Evolutionary conservation across 1,140 invertebrate species (phyloP).

Genomic region (Drosophila bocki): DNA sequence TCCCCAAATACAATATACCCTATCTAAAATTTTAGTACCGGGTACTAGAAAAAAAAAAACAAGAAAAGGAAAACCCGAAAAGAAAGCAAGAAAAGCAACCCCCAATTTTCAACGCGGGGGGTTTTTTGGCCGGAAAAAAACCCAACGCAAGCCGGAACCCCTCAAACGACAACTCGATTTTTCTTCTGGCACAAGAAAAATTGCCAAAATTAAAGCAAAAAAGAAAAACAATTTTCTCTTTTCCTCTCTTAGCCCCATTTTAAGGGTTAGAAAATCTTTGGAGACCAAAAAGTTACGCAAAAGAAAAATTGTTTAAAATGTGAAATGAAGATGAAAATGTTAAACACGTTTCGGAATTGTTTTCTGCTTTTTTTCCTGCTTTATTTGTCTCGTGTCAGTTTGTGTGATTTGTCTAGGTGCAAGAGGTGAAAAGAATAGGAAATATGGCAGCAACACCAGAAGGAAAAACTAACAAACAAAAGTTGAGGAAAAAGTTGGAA

Average conservation of each 20-base stretch:
- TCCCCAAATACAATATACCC: constrained; percentile 4
- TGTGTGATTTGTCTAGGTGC: constrained; percentile 70
- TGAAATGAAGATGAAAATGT: constrained; percentile 70
- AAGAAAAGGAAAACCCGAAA: constrained; percentile 39
- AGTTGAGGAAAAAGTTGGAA: constrained; percentile 31
- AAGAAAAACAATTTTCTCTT: constrained; percentile 80
- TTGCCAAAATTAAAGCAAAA: constrained; percentile 82
- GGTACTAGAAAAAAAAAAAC: constrained; percentile 7
- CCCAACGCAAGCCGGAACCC: constrained; percentile 52
- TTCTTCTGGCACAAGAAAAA: constrained; percentile 80
- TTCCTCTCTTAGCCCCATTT: constrained; percentile 16
- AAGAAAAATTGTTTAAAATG: constrained; percentile 81
- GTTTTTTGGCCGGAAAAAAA: constrained; percentile 42
- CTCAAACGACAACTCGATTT: constrained; percentile 79
- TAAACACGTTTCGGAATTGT: constrained; percentile 71
- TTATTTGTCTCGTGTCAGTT: constrained; percentile 42
- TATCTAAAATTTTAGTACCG: not conserved
- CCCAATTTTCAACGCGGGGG: constrained; percentile 58
- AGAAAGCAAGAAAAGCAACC: constrained; percentile 65
- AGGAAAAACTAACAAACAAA: constrained; percentile 48
- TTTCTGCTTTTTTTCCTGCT: constrained; percentile 25
- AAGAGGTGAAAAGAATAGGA: constrained; percentile 42
- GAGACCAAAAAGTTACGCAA: constrained; percentile 61
- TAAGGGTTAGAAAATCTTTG: constrained; percentile 67
- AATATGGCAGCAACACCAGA: constrained; percentile 40